Evolutionary conservation across 2,797 vertebrate species (phyloP).

Genomic region (Erethizon dorsatum): DNA sequence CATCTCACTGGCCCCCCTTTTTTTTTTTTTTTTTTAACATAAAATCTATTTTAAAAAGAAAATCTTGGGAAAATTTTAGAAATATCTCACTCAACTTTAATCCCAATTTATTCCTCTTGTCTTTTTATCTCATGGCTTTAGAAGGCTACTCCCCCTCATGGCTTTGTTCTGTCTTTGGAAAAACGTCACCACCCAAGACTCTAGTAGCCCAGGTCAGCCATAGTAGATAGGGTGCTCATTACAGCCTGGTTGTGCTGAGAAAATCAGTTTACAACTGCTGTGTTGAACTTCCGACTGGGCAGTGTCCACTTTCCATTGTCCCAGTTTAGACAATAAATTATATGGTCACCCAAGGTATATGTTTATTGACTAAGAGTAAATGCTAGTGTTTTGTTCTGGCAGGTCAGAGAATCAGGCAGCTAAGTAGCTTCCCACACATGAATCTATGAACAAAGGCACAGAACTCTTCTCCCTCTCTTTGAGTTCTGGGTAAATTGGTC

Average conservation of each 20-base stretch:
- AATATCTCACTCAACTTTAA: not conserved
- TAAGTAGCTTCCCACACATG: not conserved
- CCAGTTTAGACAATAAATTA: not conserved
- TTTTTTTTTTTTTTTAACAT: not conserved
- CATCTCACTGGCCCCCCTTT: no score
- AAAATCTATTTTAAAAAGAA: slow-evolving; percentile 20
- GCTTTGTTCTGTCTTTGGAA: not conserved
- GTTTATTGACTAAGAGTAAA: not conserved
- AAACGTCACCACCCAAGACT: not conserved
- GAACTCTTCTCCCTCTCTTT: not conserved
- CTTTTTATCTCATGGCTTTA: not conserved
- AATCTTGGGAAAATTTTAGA: not conserved
- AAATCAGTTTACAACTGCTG: not conserved
- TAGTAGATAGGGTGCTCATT: not conserved
- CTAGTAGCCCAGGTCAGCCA: not conserved
- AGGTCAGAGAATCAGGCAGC: not conserved
- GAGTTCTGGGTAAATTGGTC: not conserved
- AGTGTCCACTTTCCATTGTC: not conserved
- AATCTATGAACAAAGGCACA: not conserved
- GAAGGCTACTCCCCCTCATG: not conserved
- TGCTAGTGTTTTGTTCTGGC: not conserved
- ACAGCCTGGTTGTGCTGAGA: not conserved
- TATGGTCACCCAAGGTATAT: not conserved
- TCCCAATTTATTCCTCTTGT: not conserved
- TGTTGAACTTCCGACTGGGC: not conserved